These are phyloP conservation scores for Henicopernis longicauda DNA, from an alignment of 2,113 vertebrate genomes.

Conservation along the genomic window DNA sequence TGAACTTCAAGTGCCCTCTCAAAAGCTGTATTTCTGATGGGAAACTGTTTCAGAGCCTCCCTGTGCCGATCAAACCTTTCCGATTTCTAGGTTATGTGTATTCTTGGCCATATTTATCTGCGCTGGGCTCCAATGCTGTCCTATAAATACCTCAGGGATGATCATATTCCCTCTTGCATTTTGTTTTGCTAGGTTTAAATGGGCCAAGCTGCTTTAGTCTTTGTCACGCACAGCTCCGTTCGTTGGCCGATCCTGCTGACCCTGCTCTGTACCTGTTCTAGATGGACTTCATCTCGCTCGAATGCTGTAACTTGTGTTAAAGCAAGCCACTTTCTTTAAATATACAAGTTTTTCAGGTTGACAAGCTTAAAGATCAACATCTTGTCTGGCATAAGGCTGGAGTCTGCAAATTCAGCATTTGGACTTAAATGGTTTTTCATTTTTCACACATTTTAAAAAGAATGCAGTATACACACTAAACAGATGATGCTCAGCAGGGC, in stretches of 20 bases:
- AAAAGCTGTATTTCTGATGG: background rate
- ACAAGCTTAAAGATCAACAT: constrained; percentile 27
- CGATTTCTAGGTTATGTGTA: constrained; percentile 10
- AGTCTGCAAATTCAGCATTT: constrained; percentile 52
- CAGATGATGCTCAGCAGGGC: constrained; percentile 67
- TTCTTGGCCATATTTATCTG: constrained; percentile 41
- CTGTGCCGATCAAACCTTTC: background rate
- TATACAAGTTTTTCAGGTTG: constrained; percentile 4
- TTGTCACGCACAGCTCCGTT: background rate
- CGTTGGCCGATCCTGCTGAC: background rate
- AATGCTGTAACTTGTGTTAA: accelerated
- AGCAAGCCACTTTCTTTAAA: constrained; percentile 1
- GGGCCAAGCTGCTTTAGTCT: constrained; percentile 31
- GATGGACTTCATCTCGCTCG: background rate
- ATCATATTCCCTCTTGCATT: constrained; percentile 38
- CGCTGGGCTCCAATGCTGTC: background rate
- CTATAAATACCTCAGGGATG: constrained; percentile 43
- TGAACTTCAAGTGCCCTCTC: constrained; percentile 14
- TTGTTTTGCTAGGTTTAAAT: constrained; percentile 32
- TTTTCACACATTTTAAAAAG: constrained; percentile 15
- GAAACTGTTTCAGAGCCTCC: background rate
- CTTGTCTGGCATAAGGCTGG: constrained; percentile 44
- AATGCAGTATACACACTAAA: constrained; percentile 25
- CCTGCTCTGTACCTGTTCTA: background rate
- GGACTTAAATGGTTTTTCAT: constrained; percentile 39